phyloP scores from a whole-genome alignment of 2,113 vertebrate species.

The Sphyrna mokarran region DNA sequence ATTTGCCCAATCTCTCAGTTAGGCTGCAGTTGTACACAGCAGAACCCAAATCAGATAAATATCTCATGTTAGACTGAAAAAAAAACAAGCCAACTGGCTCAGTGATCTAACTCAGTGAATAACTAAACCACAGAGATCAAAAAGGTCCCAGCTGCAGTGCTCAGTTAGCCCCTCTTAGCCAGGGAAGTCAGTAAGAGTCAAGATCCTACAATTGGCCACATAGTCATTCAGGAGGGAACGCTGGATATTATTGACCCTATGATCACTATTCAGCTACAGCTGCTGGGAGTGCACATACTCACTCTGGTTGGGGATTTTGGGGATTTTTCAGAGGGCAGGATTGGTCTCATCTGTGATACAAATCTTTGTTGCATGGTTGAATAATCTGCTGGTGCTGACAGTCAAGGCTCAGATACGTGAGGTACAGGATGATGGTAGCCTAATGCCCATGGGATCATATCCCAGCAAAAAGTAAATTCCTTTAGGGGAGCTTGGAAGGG shows the following conservation, averaged over 20 bases:
- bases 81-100: not conserved
- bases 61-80: not conserved
- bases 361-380: not conserved
- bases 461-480: not conserved
- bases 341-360: not conserved
- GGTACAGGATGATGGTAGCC: not conserved
- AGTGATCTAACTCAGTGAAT: not conserved
- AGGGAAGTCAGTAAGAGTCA: not conserved
- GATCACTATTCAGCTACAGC: not conserved
- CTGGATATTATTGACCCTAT: not conserved
- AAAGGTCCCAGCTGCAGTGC: too few species aligned
- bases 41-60: constrained; percentile 20
- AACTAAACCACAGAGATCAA: not conserved
- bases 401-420: not conserved
- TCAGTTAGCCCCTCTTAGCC: not conserved
- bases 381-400: not conserved
- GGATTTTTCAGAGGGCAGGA: too few species aligned
- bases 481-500: not conserved
- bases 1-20: too few species aligned
- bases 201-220: not conserved
- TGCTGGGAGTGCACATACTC: not conserved
- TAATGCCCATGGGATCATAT: not conserved
- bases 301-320: not conserved
- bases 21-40: not conserved
- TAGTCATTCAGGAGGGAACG: not conserved